These are phyloP conservation scores for Uloborus diversus DNA, from an alignment of 1,140 invertebrate species.

Conservation along the genomic window DNA sequence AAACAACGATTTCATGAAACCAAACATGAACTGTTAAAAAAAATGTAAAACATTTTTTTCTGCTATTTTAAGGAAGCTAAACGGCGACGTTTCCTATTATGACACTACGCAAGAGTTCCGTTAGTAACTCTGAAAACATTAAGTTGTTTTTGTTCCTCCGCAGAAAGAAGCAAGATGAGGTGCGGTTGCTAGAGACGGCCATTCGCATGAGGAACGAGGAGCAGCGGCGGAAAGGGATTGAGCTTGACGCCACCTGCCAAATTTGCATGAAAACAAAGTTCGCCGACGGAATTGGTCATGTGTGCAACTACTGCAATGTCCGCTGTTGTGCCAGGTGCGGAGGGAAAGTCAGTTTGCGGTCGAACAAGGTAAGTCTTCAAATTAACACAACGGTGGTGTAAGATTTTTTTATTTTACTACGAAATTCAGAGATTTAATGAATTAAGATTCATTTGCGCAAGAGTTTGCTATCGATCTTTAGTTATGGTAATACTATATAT, in stretches of 20 bases:
- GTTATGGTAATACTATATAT: too few species aligned
- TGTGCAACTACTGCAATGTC: constrained; percentile 97
- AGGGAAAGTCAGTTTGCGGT: constrained; percentile 92
- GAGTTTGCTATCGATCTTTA: too few species aligned
- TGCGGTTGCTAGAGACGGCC: constrained; percentile 85
- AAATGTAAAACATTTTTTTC: too few species aligned
- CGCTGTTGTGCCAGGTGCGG: constrained; percentile 97
- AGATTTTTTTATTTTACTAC: neutral
- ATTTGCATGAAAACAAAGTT: constrained; percentile 99
- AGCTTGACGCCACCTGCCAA: constrained; percentile 82
- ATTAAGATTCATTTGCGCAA: too few species aligned
- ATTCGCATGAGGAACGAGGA: constrained; percentile 87
- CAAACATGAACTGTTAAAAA: too few species aligned
- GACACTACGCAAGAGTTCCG: too few species aligned
- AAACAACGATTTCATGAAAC: too few species aligned
- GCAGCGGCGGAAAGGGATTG: constrained; percentile 77
- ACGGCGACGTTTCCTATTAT: too few species aligned
- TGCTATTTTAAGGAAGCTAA: too few species aligned
- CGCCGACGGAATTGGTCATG: constrained; percentile 94
- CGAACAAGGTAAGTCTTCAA: constrained; percentile 90
- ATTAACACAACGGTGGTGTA: too few species aligned
- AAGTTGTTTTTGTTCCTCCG: constrained; percentile 35
- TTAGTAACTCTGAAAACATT: too few species aligned
- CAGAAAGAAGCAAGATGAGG: constrained; percentile 91
- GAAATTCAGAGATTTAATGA: too few species aligned